Percentiles rank a stretch among this genome's conserved stretches.
Conservation (phyloP, 1,140 invertebrate genomes). For the Drosophila sproati region DNA sequence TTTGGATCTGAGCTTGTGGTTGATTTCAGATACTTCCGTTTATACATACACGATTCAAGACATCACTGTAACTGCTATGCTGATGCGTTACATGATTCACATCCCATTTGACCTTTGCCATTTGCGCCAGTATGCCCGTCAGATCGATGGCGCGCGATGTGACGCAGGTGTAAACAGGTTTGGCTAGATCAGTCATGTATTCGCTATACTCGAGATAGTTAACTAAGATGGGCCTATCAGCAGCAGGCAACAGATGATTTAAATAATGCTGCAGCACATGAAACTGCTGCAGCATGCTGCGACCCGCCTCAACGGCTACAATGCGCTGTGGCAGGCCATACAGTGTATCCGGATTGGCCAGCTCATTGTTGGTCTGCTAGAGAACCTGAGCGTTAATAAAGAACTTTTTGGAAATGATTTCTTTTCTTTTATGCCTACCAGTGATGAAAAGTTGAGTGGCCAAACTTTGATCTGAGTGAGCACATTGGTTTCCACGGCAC, state of each 20-base stretch:
- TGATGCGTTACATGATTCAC: constrained; percentile 97
- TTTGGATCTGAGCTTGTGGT: neutral
- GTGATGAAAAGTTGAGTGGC: constrained; percentile 80
- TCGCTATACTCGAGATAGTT: constrained; percentile 85
- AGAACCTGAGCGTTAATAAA: neutral
- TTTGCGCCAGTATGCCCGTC: constrained; percentile 90
- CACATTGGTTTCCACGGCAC: constrained; percentile 90
- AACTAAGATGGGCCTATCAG: constrained; percentile 83
- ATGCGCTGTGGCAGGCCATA: constrained; percentile 94
- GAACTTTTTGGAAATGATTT: neutral
- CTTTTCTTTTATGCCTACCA: constrained; percentile 48
- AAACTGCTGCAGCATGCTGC: constrained; percentile 95
- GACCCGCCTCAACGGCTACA: constrained; percentile 95
- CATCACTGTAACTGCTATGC: constrained; percentile 95
- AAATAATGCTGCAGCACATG: constrained; percentile 93
- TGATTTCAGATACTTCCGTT: neutral
- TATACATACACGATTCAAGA: constrained; percentile 87
- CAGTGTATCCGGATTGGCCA: constrained; percentile 89
- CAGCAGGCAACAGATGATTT: constrained; percentile 88
- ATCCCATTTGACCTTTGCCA: constrained; percentile 98
- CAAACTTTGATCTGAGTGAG: constrained; percentile 79
- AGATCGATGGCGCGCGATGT: constrained; percentile 92
- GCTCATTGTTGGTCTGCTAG: constrained; percentile 86
- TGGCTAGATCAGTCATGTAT: constrained; percentile 88
- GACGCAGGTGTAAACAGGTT: constrained; percentile 94